A percentile compares a stretch with the other conserved stretches of the same genome.
Evolutionary conservation across 1,140 invertebrate species (phyloP).

Genomic region (Caerostris extrusa): DNA sequence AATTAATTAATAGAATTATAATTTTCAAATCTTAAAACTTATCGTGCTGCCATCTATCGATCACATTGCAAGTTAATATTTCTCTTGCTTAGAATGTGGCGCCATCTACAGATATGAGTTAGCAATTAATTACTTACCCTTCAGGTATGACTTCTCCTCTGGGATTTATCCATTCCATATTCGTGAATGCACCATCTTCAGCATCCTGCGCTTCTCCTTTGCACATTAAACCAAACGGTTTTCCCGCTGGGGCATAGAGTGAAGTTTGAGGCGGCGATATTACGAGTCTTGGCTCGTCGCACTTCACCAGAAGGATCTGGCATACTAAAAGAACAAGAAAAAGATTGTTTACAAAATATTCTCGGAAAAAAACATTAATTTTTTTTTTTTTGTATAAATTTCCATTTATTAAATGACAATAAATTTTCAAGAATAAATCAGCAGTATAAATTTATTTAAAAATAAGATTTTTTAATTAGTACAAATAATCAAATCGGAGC

Average conservation of each 20-base stretch:
- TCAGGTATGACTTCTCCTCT: constrained; percentile 77
- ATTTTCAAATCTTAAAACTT: too few relatives aligned
- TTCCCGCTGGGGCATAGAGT: constrained; percentile 50
- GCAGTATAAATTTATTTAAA: too few relatives aligned
- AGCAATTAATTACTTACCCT: constrained; percentile 18
- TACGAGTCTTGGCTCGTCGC: constrained; percentile 28
- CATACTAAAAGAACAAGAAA: not conserved
- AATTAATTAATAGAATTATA: too few relatives aligned
- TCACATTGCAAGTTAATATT: not conserved
- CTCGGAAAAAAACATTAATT: too few relatives aligned
- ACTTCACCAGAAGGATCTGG: constrained; percentile 3
- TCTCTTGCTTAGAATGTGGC: not conserved
- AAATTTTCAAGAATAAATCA: too few relatives aligned
- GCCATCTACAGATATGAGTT: not conserved
- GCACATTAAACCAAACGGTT: constrained; percentile 80
- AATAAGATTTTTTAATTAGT: too few relatives aligned
- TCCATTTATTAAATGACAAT: too few relatives aligned
- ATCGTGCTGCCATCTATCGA: constrained; percentile 3
- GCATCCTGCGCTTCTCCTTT: constrained; percentile 78
- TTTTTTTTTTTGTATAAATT: too few relatives aligned
- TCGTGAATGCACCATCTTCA: constrained; percentile 79
- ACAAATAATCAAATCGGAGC: too few relatives aligned
- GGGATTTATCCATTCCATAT: constrained; percentile 81
- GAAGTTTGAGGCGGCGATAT: constrained; percentile 39
- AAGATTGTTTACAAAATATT: not conserved